Percentiles rank a stretch among this genome's conserved stretches.
These are phyloP conservation scores for Drosophila sechellia DNA, from an alignment of 1,140 invertebrate species.

Conservation along the genomic window DNA sequence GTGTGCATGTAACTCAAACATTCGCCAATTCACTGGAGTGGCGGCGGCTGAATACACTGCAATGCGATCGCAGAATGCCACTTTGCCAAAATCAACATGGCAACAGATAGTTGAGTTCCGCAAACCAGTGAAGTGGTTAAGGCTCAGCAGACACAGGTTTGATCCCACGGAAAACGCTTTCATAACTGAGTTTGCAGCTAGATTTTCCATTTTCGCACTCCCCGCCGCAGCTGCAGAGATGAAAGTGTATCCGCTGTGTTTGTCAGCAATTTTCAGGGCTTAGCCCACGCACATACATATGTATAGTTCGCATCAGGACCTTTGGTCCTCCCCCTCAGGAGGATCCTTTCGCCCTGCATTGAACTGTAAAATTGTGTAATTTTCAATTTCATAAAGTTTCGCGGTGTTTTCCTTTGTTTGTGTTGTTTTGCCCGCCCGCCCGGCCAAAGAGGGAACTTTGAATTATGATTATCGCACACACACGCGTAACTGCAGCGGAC, in stretches of 20 bases:
- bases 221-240: slow-evolving; percentile 1
- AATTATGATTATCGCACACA: slow-evolving; percentile 80
- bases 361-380: slow-evolving; percentile 81
- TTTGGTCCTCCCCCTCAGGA: not conserved
- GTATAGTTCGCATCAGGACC: slow-evolving; percentile 2
- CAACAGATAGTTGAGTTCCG: no score
- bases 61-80: not conserved
- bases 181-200: not conserved
- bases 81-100: slow-evolving; percentile 2
- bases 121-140: slow-evolving; percentile 1
- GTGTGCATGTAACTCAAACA: not conserved
- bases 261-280: slow-evolving; percentile 63
- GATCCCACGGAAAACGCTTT: slow-evolving; percentile 20
- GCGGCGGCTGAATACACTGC: slow-evolving; percentile 8
- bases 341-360: slow-evolving; percentile 55
- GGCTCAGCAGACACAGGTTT: not conserved
- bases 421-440: slow-evolving; percentile 52
- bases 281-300: slow-evolving; percentile 26
- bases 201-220: slow-evolving; percentile 6
- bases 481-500: slow-evolving; percentile 61
- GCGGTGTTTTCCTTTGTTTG: slow-evolving; percentile 68
- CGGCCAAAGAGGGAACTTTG: slow-evolving; percentile 59
- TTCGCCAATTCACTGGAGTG: not conserved
- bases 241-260: slow-evolving; percentile 59
- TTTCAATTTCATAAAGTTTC: slow-evolving; percentile 80